Base-by-base conservation (phyloP, 2,113 vertebrate species). In the Gallinago undulata region DNA sequence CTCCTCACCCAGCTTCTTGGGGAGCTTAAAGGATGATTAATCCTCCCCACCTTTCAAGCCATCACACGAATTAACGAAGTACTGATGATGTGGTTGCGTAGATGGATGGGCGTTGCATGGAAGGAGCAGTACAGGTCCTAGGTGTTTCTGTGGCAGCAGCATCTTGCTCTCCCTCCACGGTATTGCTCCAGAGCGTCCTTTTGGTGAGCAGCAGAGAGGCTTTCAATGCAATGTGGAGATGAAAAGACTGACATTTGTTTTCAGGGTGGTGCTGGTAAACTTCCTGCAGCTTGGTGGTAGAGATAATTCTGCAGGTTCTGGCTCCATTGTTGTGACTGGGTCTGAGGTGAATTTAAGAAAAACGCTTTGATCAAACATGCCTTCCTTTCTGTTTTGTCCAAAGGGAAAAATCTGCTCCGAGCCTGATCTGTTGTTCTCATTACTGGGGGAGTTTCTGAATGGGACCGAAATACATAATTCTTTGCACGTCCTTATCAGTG, bases 191-290 rank as follows among this genome's bases (percentile, higher is more conserved):
- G 78, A 37, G 9, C 4, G 13, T 95, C 68, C 76, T 79, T 72
- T 79, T 68, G 53, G 67, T 31, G 47, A 89, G 56, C 82, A 90
- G 83, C 81, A 3, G 0, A 22, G 70, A 70, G 70, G 35, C 73
- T 91, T 79, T 72, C 84, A 68, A 53, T 1, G 2, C 22, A 45
- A 33, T 0, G 0, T 60, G 64, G 83, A 84, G 87, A 78, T 79
- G 87, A 68, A 89, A 93, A 92, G 50, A 55, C 57, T 74, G 93
- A 59, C 57, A 39, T 96, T 66, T 89, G n/a, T 93, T 96, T 96
- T 95, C 62, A 90, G 95, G 94, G 92, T 87, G 94, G 96, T 93
- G 77, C 95, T 89, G 27, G 66, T 97, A 94, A 97, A 96, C 95
- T 95, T 97, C 96, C 97, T 94, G 91, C 70, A 56, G 85, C 53